A percentile compares a stretch with the other conserved stretches of the same genome.
phyloP scores from a whole-genome alignment of 2,888 invertebrate species.

The Parnassius glacialis region DNA sequence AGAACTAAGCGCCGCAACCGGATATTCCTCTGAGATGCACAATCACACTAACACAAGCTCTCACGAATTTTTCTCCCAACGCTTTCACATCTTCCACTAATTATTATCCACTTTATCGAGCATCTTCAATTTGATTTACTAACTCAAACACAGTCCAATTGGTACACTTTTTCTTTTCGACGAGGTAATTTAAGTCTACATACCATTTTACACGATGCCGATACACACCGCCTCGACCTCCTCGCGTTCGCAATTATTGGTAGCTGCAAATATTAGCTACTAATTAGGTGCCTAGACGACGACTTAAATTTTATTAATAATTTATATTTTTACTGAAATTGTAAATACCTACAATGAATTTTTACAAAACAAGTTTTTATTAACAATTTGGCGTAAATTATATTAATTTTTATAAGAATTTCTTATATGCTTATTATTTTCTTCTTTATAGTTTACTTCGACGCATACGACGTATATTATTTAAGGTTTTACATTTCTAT shows the following conservation, averaged over 20 bases:
- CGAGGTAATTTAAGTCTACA: slow-evolving; percentile 55
- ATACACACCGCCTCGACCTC: slow-evolving; percentile 47
- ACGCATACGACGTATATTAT: too few species aligned
- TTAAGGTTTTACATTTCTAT: too few species aligned
- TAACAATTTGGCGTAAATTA: too few species aligned
- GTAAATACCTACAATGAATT: too few species aligned
- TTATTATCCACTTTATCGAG: slow-evolving; percentile 81
- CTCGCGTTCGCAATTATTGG: slow-evolving; percentile 36
- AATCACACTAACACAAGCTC: slow-evolving; percentile 78
- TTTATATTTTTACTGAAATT: too few species aligned
- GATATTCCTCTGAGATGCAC: slow-evolving; percentile 75
- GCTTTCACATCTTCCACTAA: slow-evolving; percentile 79
- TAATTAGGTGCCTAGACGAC: slow-evolving; percentile 32
- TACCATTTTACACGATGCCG: slow-evolving; percentile 40
- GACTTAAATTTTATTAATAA: too few species aligned
- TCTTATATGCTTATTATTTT: too few species aligned
- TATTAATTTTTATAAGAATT: too few species aligned
- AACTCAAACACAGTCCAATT: slow-evolving; percentile 72
- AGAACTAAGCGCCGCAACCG: slow-evolving; percentile 51
- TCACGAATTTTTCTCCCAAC: slow-evolving; percentile 81
- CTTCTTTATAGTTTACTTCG: too few species aligned
- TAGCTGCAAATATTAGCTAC: slow-evolving; percentile 35
- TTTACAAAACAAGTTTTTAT: too few species aligned
- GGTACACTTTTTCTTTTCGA: slow-evolving; percentile 78
- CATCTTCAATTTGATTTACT: slow-evolving; percentile 81